These are phyloP conservation scores for Apantesis nais DNA, from an alignment of 2,888 invertebrate genomes.

Conservation along the genomic window DNA sequence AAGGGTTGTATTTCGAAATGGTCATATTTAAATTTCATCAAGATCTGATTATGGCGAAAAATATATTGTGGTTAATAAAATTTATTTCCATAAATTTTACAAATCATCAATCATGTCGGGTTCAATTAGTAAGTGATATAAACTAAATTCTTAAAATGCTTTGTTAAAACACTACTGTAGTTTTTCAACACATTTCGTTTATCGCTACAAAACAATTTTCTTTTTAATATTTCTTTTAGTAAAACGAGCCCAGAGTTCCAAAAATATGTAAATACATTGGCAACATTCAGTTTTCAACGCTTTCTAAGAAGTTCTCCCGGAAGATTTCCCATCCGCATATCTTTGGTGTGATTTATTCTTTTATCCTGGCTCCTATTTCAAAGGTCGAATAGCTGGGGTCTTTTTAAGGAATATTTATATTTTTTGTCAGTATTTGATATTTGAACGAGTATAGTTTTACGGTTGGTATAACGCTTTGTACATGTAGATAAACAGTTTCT, in stretches of 20 bases:
- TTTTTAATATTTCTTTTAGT: constrained; percentile 8
- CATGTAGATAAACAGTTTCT: constrained; percentile 6
- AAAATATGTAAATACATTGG: constrained; percentile 32
- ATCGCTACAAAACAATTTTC: background rate
- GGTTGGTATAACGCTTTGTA: constrained; percentile 13
- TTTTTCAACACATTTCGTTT: background rate
- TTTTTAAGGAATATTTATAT: constrained; percentile 33
- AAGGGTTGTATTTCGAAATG: too few relatives aligned
- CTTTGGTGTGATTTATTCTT: constrained; percentile 45
- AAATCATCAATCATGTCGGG: too few relatives aligned
- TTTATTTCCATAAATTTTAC: too few relatives aligned
- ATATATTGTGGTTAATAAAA: too few relatives aligned
- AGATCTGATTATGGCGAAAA: too few relatives aligned
- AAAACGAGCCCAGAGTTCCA: constrained; percentile 7
- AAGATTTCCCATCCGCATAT: constrained; percentile 38
- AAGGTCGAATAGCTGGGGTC: constrained; percentile 34
- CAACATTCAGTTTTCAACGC: constrained; percentile 40
- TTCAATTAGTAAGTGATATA: background rate
- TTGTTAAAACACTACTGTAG: background rate
- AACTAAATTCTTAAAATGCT: background rate
- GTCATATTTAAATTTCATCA: too few relatives aligned
- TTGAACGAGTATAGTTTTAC: constrained; percentile 27
- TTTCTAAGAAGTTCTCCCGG: constrained; percentile 35
- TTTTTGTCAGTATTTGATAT: constrained; percentile 40
- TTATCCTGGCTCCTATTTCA: constrained; percentile 45